Base-by-base conservation (phyloP, 2,113 vertebrate genomes). In the Equus przewalskii region DNA sequence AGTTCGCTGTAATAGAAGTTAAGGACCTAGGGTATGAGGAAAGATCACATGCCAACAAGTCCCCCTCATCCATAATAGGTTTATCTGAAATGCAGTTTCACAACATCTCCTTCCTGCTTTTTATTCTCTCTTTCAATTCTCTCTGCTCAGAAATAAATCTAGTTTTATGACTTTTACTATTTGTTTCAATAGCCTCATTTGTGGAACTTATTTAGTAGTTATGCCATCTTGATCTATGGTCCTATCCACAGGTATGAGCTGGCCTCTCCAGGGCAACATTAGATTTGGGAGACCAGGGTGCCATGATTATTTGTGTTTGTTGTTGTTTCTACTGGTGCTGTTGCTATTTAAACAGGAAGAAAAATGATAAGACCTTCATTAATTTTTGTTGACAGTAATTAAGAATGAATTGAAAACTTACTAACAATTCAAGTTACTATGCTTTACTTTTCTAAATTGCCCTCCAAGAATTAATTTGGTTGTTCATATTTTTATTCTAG, bases 41-140 rank as follows among this genome's bases (percentile, higher is more conserved):
- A 75, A 82, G 91, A 92, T 94, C 80, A 67, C 33, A 75, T 62
- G 64, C 78, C 62, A 96, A 64, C 86, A 95, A 84, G 80, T 86
- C 89, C 54, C 28, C 51, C 49, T 97, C 60, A 26, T 79, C 58
- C 82, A 54, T 96, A 95, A 97, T 72, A 96, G 97, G 95, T 96
- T 98, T 97, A 97, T 97, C 96, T 96, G 91, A 98, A 96, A 98
- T 98, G 96, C 96, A 94, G 95, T 91, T 98, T 96, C 85, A 97
- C 75, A 91, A 76, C 90, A 84, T 97, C 88, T 85, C 89, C 46
- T 95, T 94, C 14, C 70, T 96, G 72, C 70, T 96, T 97, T 94
- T 94, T 85, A 92, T 94, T 97, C 89, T 95, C 33, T 96, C 97
- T 98, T 62, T 89, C 73, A 87, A 80, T 96, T 96, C 11, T 97